Evolutionary conservation across 1,140 invertebrate species (phyloP).

Genomic region (Harpegnathos saltator): DNA sequence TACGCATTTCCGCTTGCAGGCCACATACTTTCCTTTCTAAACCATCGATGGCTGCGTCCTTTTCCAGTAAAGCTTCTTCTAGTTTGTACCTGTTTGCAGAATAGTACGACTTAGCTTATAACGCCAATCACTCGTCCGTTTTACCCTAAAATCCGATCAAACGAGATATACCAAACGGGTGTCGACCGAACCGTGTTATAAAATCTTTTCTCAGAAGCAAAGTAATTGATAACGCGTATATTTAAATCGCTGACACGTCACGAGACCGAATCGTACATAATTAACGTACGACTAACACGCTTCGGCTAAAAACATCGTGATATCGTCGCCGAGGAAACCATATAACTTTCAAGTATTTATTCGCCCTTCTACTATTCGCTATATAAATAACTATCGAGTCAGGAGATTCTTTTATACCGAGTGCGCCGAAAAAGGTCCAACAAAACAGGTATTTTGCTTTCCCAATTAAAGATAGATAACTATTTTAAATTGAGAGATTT

Average conservation of each 20-base stretch:
- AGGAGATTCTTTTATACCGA: neutral
- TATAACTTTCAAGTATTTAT: conserved; percentile 52
- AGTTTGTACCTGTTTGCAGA: conserved; percentile 84
- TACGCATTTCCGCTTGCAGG: conserved; percentile 84
- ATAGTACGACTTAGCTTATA: conserved; percentile 3
- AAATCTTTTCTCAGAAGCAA: neutral
- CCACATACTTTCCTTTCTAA: conserved; percentile 84
- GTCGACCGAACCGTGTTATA: conserved; percentile 1
- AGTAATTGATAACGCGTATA: neutral
- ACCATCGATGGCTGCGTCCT: conserved; percentile 84
- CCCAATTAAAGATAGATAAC: neutral
- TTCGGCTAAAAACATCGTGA: conserved; percentile 45
- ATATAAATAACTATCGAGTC: conserved; percentile 12
- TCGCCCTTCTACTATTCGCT: conserved; percentile 34
- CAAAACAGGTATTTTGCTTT: neutral
- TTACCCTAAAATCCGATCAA: neutral
- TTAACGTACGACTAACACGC: conserved; percentile 35
- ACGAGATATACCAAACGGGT: neutral
- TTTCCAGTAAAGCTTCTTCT: conserved; percentile 84
- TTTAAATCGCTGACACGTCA: conserved; percentile 26
- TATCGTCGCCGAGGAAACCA: conserved; percentile 61
- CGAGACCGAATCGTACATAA: conserved; percentile 1
- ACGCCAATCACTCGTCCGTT: neutral
- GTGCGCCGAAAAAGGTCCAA: conserved; percentile 6
- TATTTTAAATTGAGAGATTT: conserved; percentile 9